phyloP scores from a whole-genome alignment of 2,113 vertebrate genomes.

The Cyphomyrus discorhynchus region DNA sequence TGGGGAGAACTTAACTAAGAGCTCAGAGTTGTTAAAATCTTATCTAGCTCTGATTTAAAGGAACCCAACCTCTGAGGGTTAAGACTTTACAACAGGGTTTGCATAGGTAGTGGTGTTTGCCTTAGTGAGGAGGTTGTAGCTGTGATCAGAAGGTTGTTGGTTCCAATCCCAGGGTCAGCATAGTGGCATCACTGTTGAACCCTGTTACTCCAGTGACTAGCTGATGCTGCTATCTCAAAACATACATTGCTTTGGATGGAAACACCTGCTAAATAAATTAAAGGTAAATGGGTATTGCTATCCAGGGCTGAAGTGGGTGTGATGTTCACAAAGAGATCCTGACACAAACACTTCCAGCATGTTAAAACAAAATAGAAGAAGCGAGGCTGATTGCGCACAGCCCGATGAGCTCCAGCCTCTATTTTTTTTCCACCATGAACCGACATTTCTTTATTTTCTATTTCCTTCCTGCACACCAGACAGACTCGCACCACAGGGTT shows the following conservation, averaged over 20 bases:
- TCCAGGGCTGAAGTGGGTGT: neutral
- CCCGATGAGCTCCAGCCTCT: neutral
- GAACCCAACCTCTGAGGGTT: neutral
- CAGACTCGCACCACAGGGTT: conserved; percentile 1
- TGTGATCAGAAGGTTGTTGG: neutral
- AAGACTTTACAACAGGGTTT: neutral
- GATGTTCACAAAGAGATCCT: neutral
- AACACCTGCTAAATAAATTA: neutral
- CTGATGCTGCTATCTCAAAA: neutral
- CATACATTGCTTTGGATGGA: neutral
- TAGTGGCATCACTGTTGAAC: neutral
- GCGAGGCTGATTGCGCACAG: neutral
- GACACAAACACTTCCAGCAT: neutral
- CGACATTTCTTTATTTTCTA: neutral
- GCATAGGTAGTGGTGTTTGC: neutral
- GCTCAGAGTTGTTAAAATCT: too few relatives aligned
- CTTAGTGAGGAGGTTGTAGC: neutral
- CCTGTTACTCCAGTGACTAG: neutral
- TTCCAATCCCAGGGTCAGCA: neutral
- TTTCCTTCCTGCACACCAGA: neutral
- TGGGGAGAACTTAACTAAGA: too few relatives aligned
- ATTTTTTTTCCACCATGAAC: neutral
- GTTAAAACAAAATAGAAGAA: neutral
- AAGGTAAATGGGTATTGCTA: neutral
- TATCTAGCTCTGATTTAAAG: too few relatives aligned